Evolutionary conservation across 2,888 invertebrate genomes (phyloP), one percentile per base, ranked within the genome.

Genomic region (Ganaspis brasiliensis): DNA sequence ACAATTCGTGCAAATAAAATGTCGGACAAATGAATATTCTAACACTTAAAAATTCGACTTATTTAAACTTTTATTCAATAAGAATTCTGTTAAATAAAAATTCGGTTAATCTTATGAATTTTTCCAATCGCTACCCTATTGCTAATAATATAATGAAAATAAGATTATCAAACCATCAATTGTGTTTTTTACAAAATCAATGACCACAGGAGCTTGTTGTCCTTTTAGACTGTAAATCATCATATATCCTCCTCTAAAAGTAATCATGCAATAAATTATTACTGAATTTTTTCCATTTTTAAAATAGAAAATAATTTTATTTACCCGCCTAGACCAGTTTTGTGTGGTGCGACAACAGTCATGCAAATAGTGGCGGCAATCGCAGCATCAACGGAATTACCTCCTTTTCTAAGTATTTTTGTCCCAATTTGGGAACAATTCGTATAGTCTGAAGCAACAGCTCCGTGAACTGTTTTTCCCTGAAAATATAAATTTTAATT

Each of bases 361-460:
- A 96, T 93, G 90, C 97, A 97, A 77, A 97, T 93, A 56, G 95
- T 94, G 71, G 95, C 93, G 45, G 95, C 95, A 73, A 95, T 93
- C 40, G 96, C 95, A 74, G 96, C 96, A 92, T 97, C 97, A 0
- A 96, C 93, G 26, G 96, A 95, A 92, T 93, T 94, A n/a, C 96
- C 96, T 61, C 95, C 95, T 83, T 93, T 92, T 90, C 94, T 93
- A 84, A 97, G 92, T 85, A 95, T 92, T 84, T 93, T 92, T 16
- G 95, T 93, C 67, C 96, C 97, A 75, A 96, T 94, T 84, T 93
- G 92, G 26, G 96, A 95, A 92, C 97, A 97, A 87, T 94, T 93
- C 81, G 93, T 92, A 86, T 94, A 95, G 84, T 95, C 96, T 63
- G 95, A 94, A 21, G 96, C 94, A 78, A 96, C 96, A 85, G 95